These are phyloP conservation scores for Drosophila mojavensis DNA, from an alignment of 1,140 invertebrate genomes.

Conservation along the genomic window DNA sequence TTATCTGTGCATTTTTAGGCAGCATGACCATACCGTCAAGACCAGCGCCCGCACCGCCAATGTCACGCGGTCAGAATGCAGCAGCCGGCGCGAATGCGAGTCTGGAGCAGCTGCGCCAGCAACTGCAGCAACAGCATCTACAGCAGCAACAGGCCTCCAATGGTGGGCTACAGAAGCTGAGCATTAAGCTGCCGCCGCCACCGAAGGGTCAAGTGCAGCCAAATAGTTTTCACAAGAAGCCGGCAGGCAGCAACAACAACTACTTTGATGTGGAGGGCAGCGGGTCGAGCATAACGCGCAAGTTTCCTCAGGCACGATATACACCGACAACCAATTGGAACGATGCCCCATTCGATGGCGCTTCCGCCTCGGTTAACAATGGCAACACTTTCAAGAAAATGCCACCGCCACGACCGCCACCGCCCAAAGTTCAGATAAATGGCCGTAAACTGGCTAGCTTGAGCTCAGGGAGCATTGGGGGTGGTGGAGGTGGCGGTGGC, in stretches of 20 bases:
- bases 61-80: slow-evolving; percentile 63
- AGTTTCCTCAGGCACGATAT: slow-evolving; percentile 79
- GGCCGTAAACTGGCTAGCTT: slow-evolving; percentile 42
- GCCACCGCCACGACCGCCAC: slow-evolving; percentile 79
- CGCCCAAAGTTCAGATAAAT: slow-evolving; percentile 71
- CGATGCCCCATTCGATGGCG: slow-evolving; percentile 66
- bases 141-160: slow-evolving; percentile 65
- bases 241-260: slow-evolving; percentile 45
- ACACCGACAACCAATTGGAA: slow-evolving; percentile 81
- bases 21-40: slow-evolving; percentile 82
- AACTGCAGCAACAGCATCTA: slow-evolving; percentile 75
- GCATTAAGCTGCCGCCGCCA: slow-evolving; percentile 76
- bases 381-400: slow-evolving; percentile 62
- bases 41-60: slow-evolving; percentile 83
- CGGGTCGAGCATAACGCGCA: slow-evolving; percentile 67
- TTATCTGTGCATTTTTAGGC: slow-evolving; percentile 23
- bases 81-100: slow-evolving; percentile 77
- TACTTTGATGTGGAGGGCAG: slow-evolving; percentile 35
- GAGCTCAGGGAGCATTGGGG: slow-evolving; percentile 4
- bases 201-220: slow-evolving; percentile 60
- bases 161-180: slow-evolving; percentile 66
- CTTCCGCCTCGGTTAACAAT: slow-evolving; percentile 14
- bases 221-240: slow-evolving; percentile 22
- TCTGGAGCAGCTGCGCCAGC: slow-evolving; percentile 71
- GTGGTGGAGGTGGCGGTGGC: slow-evolving; percentile 2